Percentiles rank a stretch among this genome's conserved stretches.
Evolutionary conservation across 2,797 vertebrate genomes (phyloP).

Genomic region (Podarcis siculus): DNA sequence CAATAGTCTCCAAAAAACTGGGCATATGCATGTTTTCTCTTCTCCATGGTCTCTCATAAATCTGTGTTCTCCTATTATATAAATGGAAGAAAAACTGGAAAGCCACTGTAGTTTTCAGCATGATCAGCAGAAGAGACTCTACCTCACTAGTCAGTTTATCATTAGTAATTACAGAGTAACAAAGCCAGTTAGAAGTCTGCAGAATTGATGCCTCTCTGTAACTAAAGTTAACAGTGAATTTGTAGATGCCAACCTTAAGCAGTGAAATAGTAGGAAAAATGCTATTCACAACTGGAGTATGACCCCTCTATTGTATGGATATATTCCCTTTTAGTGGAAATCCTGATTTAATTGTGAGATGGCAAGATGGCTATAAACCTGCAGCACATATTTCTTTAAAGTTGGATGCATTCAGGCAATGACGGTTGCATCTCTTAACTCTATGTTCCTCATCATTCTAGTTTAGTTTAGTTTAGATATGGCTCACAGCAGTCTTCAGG

Average conservation of each 20-base stretch:
- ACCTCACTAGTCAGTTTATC: conserved; percentile 64
- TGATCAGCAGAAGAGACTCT: conserved; percentile 57
- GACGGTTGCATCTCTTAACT: conserved; percentile 73
- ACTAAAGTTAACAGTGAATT: conserved; percentile 50
- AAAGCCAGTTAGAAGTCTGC: conserved; percentile 48
- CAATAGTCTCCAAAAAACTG: conserved; percentile 63
- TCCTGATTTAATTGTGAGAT: conserved; percentile 68
- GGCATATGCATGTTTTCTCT: conserved; percentile 34
- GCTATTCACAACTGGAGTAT: conserved; percentile 56
- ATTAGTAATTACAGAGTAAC: conserved; percentile 55
- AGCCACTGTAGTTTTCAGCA: conserved; percentile 65
- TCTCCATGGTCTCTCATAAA: conserved; percentile 63
- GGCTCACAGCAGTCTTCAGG: conserved; percentile 83
- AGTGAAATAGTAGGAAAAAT: conserved; percentile 49
- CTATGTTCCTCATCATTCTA: conserved; percentile 67
- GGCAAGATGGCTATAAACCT: conserved; percentile 71
- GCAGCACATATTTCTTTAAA: conserved; percentile 70
- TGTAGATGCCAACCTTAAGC: conserved; percentile 51
- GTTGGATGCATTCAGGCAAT: conserved; percentile 71
- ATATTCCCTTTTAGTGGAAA: conserved; percentile 72
- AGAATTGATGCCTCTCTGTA: conserved; percentile 61
- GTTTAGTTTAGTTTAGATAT: conserved; percentile 73
- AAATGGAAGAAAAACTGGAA: conserved; percentile 69
- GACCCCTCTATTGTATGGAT: conserved; percentile 59
- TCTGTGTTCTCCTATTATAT: conserved; percentile 67